Conservation (phyloP, 2,888 invertebrate species). For the Polietes domitor region DNA sequence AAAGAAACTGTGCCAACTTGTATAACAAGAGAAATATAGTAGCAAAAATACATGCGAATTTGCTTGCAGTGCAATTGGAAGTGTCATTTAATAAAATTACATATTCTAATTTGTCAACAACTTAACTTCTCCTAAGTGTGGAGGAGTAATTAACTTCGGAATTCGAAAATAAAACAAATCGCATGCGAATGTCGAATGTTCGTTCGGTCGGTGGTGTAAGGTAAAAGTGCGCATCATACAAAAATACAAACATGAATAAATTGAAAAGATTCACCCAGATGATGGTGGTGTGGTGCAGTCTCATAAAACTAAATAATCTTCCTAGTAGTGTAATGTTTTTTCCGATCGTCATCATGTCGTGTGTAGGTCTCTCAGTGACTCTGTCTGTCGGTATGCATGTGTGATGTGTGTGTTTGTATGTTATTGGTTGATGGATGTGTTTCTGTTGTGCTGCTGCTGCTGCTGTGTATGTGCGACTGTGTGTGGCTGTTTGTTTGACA, state of each 20-base stretch:
- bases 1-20: conserved; percentile 54
- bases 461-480: conserved; percentile 20
- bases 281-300: neutral
- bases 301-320: conserved; percentile 20
- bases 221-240: conserved; percentile 58
- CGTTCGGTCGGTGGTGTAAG: conserved; percentile 20
- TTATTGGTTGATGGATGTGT: neutral
- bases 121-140: neutral
- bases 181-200: conserved; percentile 41
- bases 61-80: conserved; percentile 6
- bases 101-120: neutral
- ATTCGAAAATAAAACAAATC: conserved; percentile 1
- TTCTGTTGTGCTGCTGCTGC: no score
- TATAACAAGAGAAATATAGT: conserved; percentile 45
- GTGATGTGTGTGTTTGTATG: neutral
- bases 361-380: conserved; percentile 8
- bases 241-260: conserved; percentile 44
- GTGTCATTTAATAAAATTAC: neutral
- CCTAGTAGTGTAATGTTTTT: conserved; percentile 12
- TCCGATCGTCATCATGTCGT: conserved; percentile 9
- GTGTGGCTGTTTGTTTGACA: conserved; percentile 18
- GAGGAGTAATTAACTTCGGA: conserved; percentile 25
- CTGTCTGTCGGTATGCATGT: neutral
- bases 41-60: neutral
- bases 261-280: conserved; percentile 57